phyloP scores from a whole-genome alignment of 2,113 vertebrate genomes.

The Penelope pileata region DNA sequence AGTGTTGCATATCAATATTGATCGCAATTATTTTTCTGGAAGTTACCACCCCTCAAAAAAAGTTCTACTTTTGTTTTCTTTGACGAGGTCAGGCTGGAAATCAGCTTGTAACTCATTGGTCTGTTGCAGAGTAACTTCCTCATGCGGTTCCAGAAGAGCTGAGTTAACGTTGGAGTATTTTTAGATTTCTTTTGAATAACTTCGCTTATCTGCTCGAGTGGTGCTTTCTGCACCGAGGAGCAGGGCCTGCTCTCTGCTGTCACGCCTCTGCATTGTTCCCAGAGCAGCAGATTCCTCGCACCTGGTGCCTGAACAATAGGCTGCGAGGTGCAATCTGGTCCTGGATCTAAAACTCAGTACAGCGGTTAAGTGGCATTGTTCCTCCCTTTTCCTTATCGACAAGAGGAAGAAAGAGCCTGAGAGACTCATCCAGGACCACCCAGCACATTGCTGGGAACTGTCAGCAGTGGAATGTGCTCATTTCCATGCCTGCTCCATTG shows the following conservation, averaged over 20 bases:
- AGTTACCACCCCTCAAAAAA: not conserved
- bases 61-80: not conserved
- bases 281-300: not conserved
- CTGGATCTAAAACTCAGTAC: not conserved
- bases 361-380: not conserved
- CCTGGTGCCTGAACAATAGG: not conserved
- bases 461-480: not conserved
- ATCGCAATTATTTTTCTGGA: not conserved
- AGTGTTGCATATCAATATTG: not conserved
- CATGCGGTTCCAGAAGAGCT: not conserved
- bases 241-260: not conserved
- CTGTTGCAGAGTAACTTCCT: not conserved
- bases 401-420: not conserved
- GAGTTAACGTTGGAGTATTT: not conserved
- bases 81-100: not conserved
- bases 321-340: not conserved
- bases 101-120: not conserved
- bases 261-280: not conserved
- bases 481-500: not conserved
- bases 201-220: not conserved
- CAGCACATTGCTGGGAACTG: not conserved
- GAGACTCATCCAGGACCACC: not conserved
- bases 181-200: not conserved
- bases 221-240: not conserved
- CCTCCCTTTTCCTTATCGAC: not conserved